phyloP scores from a whole-genome alignment of 2,797 vertebrate genomes.

The Oreortyx pictus region DNA sequence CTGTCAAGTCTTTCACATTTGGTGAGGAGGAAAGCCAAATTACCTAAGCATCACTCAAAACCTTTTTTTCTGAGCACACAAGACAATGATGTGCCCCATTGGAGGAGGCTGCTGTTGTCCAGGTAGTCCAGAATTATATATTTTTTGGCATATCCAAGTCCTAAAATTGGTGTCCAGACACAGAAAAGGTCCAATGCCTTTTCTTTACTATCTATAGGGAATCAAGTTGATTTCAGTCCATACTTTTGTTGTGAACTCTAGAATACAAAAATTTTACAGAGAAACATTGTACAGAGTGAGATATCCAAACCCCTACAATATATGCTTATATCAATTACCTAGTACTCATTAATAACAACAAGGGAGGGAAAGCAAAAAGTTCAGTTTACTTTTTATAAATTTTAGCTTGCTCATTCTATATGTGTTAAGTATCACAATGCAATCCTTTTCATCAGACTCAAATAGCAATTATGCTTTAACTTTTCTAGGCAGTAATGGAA shows the following conservation, averaged over 20 bases:
- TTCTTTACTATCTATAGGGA: not conserved
- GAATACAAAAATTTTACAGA: not conserved
- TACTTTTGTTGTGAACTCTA: not conserved
- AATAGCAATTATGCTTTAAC: slow-evolving; percentile 33
- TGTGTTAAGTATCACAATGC: slow-evolving; percentile 44
- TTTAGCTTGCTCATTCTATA: slow-evolving; percentile 23
- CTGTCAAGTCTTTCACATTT: not conserved
- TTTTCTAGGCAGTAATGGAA: slow-evolving; percentile 57
- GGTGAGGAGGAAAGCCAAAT: not conserved
- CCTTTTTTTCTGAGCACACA: not conserved
- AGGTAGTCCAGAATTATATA: not conserved
- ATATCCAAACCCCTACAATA: not conserved
- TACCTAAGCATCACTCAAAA: not conserved
- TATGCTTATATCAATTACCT: slow-evolving; percentile 19
- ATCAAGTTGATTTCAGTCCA: not conserved
- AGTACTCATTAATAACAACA: slow-evolving; percentile 1
- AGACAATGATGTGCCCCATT: fast-evolving
- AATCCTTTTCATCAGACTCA: slow-evolving; percentile 40
- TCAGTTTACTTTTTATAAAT: slow-evolving; percentile 47
- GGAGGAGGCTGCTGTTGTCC: not conserved
- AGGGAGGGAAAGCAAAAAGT: slow-evolving; percentile 20
- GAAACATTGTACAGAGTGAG: not conserved
- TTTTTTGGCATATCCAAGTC: not conserved
- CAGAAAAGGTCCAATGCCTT: not conserved
- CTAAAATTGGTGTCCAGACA: not conserved